A percentile compares a stretch with the other conserved stretches of the same genome.
These are phyloP conservation scores for Trichoplusia ni DNA, from an alignment of 1,140 invertebrate species.

Conservation along the genomic window DNA sequence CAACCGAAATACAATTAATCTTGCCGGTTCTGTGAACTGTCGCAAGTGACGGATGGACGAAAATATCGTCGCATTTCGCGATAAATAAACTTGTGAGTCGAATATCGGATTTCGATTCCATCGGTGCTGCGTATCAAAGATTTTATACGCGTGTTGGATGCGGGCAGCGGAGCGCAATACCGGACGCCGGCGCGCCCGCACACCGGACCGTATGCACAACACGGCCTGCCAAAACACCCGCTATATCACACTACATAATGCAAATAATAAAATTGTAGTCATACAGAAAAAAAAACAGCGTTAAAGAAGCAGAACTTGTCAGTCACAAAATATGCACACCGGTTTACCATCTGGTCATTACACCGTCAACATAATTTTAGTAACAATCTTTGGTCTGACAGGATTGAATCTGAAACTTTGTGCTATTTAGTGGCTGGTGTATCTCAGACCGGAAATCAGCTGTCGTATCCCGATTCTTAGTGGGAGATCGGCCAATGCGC, in stretches of 20 bases:
- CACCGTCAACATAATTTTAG: constrained; percentile 19
- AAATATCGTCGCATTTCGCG: constrained; percentile 79
- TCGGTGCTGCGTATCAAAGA: constrained; percentile 78
- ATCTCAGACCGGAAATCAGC: constrained; percentile 64
- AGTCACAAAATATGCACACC: neutral
- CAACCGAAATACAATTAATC: constrained; percentile 81
- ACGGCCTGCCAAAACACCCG: constrained; percentile 29
- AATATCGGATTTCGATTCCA: constrained; percentile 80
- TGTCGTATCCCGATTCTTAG: constrained; percentile 64
- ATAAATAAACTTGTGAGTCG: constrained; percentile 75
- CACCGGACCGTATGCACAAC: constrained; percentile 1
- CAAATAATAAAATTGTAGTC: too few species aligned
- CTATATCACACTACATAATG: neutral
- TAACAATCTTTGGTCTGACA: constrained; percentile 16
- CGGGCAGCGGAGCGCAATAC: constrained; percentile 59
- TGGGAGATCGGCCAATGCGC: constrained; percentile 63
- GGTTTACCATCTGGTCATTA: neutral
- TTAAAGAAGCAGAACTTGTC: neutral
- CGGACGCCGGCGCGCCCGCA: constrained; percentile 35
- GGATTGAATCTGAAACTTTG: constrained; percentile 27
- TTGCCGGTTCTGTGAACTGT: constrained; percentile 80
- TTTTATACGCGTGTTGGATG: constrained; percentile 60
- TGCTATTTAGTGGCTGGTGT: constrained; percentile 27
- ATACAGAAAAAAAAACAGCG: too few species aligned
- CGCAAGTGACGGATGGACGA: constrained; percentile 74